phyloP scores from a whole-genome alignment of 2,888 invertebrate species.

The Cheilosia urbana region DNA sequence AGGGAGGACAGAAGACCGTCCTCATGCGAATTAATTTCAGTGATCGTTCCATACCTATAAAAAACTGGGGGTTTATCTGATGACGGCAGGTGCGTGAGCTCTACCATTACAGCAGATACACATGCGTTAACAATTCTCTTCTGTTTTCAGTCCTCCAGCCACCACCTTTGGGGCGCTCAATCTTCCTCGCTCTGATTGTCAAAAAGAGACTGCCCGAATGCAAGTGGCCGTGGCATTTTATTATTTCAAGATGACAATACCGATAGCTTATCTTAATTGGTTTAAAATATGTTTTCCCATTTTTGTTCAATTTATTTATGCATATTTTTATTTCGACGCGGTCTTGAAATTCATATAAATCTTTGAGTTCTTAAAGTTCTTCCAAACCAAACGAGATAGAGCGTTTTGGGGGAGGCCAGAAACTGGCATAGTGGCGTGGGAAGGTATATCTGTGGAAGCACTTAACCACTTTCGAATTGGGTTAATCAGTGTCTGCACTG shows the following conservation, averaged over 20 bases:
- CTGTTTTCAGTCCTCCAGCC: background rate
- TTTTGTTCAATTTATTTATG: slow-evolving; percentile 9
- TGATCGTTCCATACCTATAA: slow-evolving; percentile 4
- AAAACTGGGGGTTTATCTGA: slow-evolving; percentile 43
- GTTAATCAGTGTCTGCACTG: slow-evolving; percentile 40
- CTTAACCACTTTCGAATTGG: slow-evolving; percentile 41
- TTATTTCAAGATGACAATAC: slow-evolving; percentile 43
- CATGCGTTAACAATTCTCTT: slow-evolving; percentile 25
- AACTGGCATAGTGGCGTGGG: slow-evolving; percentile 9
- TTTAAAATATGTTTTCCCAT: slow-evolving; percentile 33
- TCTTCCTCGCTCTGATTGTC: slow-evolving; percentile 59
- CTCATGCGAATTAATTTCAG: slow-evolving; percentile 54
- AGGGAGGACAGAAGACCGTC: too few species aligned
- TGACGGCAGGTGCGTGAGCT: slow-evolving; percentile 59
- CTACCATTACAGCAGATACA: slow-evolving; percentile 4
- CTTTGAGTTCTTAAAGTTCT: slow-evolving; percentile 5
- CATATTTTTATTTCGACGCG: background rate
- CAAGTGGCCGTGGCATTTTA: slow-evolving; percentile 60
- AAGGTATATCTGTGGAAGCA: slow-evolving; percentile 33
- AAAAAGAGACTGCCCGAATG: slow-evolving; percentile 29
- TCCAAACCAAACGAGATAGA: slow-evolving; percentile 5
- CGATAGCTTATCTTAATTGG: slow-evolving; percentile 62
- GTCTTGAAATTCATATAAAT: slow-evolving; percentile 1
- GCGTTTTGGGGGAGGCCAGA: background rate
- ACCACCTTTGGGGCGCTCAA: background rate